Percentiles rank a stretch among this genome's conserved stretches.
phyloP scores from a whole-genome alignment of 2,888 invertebrate species.

The Lithodes maja region DNA sequence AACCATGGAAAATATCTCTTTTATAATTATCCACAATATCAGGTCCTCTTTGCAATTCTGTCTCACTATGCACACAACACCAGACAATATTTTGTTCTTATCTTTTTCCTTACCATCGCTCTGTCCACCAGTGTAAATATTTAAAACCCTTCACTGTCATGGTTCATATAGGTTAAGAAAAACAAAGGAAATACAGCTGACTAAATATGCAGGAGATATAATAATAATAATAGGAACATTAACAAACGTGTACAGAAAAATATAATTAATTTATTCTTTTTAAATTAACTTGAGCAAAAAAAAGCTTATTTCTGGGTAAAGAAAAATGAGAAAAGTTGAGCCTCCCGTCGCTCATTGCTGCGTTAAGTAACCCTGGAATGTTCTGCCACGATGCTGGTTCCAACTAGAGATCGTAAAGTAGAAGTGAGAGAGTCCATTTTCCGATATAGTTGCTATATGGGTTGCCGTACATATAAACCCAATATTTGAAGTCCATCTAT shows the following conservation, averaged over 20 bases:
- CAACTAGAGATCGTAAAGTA: too few relatives aligned
- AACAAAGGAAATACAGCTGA: not conserved
- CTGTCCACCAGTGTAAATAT: not conserved
- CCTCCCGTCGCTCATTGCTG: not conserved
- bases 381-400: not conserved
- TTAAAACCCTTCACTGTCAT: conserved; percentile 16
- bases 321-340: not conserved
- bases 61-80: not conserved
- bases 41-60: not conserved
- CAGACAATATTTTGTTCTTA: not conserved
- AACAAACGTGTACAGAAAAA: conserved; percentile 7
- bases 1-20: not conserved
- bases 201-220: not conserved
- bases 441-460: too few relatives aligned
- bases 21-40: not conserved
- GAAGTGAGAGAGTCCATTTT: too few relatives aligned
- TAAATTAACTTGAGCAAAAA: conserved; percentile 55
- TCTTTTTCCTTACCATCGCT: not conserved
- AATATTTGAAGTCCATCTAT: too few relatives aligned
- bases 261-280: conserved; percentile 13
- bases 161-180: not conserved
- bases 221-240: conserved; percentile 32
- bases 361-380: conserved; percentile 45
- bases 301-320: conserved; percentile 20
- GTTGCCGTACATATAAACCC: too few relatives aligned